Evolutionary conservation across 2,888 invertebrate genomes (phyloP), one percentile per base, ranked within the genome.

Genomic region (Dicycla oo): DNA sequence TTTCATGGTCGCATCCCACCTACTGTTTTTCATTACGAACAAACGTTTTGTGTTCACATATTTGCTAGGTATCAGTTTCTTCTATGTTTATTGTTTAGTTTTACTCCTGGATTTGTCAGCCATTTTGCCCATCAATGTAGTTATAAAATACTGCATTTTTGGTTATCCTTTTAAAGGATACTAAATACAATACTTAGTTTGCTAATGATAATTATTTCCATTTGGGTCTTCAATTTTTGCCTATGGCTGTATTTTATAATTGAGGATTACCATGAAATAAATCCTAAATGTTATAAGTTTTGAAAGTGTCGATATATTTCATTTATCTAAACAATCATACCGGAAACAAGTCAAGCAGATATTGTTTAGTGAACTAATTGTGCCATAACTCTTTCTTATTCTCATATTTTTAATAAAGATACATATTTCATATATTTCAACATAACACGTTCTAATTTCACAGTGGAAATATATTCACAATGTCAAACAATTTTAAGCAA

Each of bases 1-100:
- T 64, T 73, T 73, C 43, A 73, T 54, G 13, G 60, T 49, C 40
- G 26, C 38, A 60, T 56, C 49, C 80, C 60, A 80, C 75, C 75
- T 73, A 75, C 74, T 74, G 75, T 51, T 80, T 63, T 51, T 73
- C 45, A 79, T 79, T 73, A 73, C 18, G 5, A 10, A 30, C 30
- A 30, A 54, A 53, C 30, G n/a, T 30, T 15, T 30, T 10, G 3
- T 6, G 54, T 18, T n/a, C 15, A 51, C 53, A 57, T 56, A 63
- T 73, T 71, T 40, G 49, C 15, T 38, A 3, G 11, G 45, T 77
- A 18, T 73, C 38, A 30, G 13, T 45, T 57, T 51, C 18, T 38
- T 11, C 1, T 7, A 69, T 3, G 15, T 45, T 13, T 2, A 5
- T 40, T 23, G 20, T 65, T 56, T 30, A 0, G 43, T 56, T 45